Evolutionary conservation across 2,888 invertebrate species (phyloP).

Genomic region (Drosophila pseudotakahashii): DNA sequence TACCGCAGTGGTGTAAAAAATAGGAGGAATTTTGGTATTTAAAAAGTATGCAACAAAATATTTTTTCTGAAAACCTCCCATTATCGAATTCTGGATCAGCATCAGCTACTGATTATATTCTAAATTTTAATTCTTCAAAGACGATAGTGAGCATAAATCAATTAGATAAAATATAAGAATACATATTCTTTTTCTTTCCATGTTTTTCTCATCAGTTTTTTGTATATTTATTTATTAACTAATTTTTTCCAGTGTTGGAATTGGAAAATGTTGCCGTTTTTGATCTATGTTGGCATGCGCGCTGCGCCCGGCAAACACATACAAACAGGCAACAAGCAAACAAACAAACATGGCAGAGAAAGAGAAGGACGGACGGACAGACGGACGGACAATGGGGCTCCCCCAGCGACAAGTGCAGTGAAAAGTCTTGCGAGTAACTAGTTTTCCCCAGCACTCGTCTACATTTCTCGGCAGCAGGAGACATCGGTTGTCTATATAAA

Average conservation of each 20-base stretch:
- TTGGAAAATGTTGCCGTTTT: conserved; percentile 73
- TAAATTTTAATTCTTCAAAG: too few relatives aligned
- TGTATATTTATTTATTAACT: too few relatives aligned
- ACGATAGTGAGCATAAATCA: too few relatives aligned
- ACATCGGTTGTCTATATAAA: conserved; percentile 36
- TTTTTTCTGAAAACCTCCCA: too few relatives aligned
- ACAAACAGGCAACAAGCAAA: conserved; percentile 67
- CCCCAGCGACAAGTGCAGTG: conserved; percentile 68
- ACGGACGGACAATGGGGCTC: conserved; percentile 54
- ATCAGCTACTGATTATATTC: too few relatives aligned
- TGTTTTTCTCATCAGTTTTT: too few relatives aligned
- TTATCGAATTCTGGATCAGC: too few relatives aligned
- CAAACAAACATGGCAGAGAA: conserved; percentile 50
- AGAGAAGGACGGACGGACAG: conserved; percentile 21
- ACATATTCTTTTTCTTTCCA: too few relatives aligned
- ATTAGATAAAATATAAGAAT: background rate
- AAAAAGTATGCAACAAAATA: too few relatives aligned
- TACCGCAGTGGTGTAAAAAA: too few relatives aligned
- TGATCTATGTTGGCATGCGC: conserved; percentile 76
- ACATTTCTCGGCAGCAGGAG: conserved; percentile 10
- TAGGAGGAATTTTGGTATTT: too few relatives aligned
- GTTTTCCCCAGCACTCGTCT: conserved; percentile 42
- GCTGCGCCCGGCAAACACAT: conserved; percentile 66
- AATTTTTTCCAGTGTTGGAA: conserved; percentile 7
- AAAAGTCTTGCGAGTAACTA: conserved; percentile 67